Base-by-base conservation (phyloP, 2,888 invertebrate species). In the Ormyrus rosae region DNA sequence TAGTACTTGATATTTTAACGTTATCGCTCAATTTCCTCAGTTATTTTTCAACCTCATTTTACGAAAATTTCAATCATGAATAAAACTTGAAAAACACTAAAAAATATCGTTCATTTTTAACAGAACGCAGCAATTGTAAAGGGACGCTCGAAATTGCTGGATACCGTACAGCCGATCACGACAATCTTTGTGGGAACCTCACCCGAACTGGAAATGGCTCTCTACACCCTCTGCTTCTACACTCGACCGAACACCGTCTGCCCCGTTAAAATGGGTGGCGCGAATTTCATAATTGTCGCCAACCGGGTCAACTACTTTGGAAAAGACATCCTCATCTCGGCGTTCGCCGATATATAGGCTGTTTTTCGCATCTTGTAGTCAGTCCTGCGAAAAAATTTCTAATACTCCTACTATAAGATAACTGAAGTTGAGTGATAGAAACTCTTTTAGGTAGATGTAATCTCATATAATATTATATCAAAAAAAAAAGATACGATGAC, bases 181-280 rank as follows among this genome's bases (percentile, higher is more conserved):
- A 93, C 94, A 0, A 93, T 97, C 91, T 96, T 97, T 85, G 92
- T 97, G 71, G 97, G 97, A 46, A 96, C 96, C 6, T 97, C 97
- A 68, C 98, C 98, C 0, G 98, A 98, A 91, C 92, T 98, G 84
- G 98, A 98, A 90, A 93, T 98, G 91, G 96, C 98, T 0, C 91
- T 98, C 3, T 98, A 97, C 89, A 96, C 97, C 0, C 92, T 97
- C 10, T 98, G 98, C 88, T 97, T 96, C 89, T 92, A 96, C 73
- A 92, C 96, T 45, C 93, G 96, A 55, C 94, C 96, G 0, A 95
- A 96, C 87, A 92, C 93, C 82, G 93, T 94, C 7, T 97, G 97
- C 85, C 95, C 95, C 0, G 91, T 97, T 34, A 93, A 94, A 70
- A 91, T 96, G 81, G 94, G 93, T 78, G 95, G 94, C 64, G 94